Evolutionary conservation across 2,797 vertebrate species (phyloP), one percentile per base, ranked within the genome.

Genomic region (Aphelocoma californica): DNA sequence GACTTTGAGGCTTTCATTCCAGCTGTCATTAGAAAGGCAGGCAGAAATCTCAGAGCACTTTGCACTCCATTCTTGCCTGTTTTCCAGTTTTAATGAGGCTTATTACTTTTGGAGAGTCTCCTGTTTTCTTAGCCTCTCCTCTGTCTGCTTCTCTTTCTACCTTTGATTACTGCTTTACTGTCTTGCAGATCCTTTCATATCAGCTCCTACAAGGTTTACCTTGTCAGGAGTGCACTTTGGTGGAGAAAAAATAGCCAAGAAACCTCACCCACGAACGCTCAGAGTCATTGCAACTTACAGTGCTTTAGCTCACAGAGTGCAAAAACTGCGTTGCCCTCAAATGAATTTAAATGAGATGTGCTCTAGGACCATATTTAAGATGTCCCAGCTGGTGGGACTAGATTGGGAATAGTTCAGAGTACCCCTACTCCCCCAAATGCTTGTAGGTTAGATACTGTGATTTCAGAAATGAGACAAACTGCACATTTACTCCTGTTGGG

Each of bases 31-130:
- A 85, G 60, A 87, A 92, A 51, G 18, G 47, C 54, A 92, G 48
- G 9, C 71, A 87, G 92, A 93, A 92, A 47, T 87, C 61, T 23
- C 34, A 23, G 42, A 73, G 24, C 34, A 77, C 34, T 84, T 64
- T 80, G 14, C 50, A 32, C 53, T 77, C 71, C 5, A 5, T 86
- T 95, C 28, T 57, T 81, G 9, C 45, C 45, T 80, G 11, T 82
- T 94, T 94, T 80, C 65, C 44, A 66, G 18, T 90, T 93, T 85
- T 94, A 89, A 78, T 81, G 48, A 93, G 34, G 19, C 32, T 89
- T 91, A 32, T 36, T 83, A 66, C 36, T 88, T 89, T 45, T 74
- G 38, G 53, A 85, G 38, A 61, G 34, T 78, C 23, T 89, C 25
- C 11, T 7, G 13, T 80, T 85, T 77, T 64, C 67, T 87, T 74